These are phyloP conservation scores for Neotragus pygmaeus DNA, from an alignment of 2,113 vertebrate genomes.

Conservation along the genomic window DNA sequence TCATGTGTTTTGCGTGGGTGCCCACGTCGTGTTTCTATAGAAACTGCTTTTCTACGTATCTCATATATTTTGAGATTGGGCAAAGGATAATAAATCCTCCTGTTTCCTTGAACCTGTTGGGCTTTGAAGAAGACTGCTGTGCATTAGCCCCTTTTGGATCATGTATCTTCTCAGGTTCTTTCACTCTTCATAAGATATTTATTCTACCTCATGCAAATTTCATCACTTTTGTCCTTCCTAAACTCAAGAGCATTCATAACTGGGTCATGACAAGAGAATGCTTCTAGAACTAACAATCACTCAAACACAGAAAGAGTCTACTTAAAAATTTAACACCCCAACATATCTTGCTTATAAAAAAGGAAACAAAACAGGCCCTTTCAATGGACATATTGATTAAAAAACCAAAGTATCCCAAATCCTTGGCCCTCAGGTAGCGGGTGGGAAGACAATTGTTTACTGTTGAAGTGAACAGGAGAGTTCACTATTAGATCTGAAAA, in stretches of 20 bases:
- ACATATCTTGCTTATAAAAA: background rate
- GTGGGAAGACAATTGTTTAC: background rate
- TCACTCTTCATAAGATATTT: background rate
- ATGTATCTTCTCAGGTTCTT: background rate
- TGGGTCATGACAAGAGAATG: background rate
- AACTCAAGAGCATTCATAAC: background rate
- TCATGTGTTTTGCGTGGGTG: background rate
- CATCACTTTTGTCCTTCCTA: background rate
- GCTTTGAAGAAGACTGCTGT: background rate
- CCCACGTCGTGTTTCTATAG: background rate
- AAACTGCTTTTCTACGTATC: background rate
- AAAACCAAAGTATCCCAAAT: slow-evolving; percentile 6
- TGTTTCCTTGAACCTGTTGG: background rate
- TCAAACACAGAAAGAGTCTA: background rate
- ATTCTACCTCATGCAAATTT: background rate
- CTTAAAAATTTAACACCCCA: background rate
- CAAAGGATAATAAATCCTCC: background rate
- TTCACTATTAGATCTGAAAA: background rate
- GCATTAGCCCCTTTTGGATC: background rate
- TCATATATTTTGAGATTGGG: background rate
- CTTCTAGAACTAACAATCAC: background rate
- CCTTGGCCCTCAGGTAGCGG: background rate
- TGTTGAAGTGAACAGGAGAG: background rate
- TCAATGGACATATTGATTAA: background rate
- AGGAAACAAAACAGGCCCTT: slow-evolving; percentile 10